phyloP scores from a whole-genome alignment of 1,140 invertebrate genomes.

The Brachionus rotundiformis region DNA sequence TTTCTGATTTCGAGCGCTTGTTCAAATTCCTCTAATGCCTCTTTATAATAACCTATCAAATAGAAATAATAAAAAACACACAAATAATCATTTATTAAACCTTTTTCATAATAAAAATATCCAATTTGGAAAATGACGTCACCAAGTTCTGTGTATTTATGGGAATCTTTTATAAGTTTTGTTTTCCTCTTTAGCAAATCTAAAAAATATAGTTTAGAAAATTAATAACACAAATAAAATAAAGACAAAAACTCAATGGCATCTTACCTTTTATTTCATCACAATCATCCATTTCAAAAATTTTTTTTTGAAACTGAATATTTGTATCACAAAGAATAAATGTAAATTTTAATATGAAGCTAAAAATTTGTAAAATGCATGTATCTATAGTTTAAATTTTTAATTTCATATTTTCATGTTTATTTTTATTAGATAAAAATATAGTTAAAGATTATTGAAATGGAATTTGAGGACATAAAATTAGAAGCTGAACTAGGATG shows the following conservation, averaged over 20 bases:
- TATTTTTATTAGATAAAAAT: not conserved
- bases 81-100: too few relatives aligned
- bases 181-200: conserved; percentile 45
- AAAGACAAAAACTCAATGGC: not conserved
- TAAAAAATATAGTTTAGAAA: not conserved
- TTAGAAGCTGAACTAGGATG: conserved; percentile 46
- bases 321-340: not conserved
- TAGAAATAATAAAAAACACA: too few relatives aligned
- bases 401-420: not conserved
- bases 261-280: conserved; percentile 33
- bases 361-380: not conserved
- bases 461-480: not conserved
- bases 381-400: not conserved
- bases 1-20: not conserved
- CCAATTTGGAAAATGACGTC: conserved; percentile 44
- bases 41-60: conserved; percentile 41
- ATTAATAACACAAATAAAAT: too few relatives aligned
- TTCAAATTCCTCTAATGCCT: conserved; percentile 47
- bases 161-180: conserved; percentile 37
- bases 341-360: not conserved
- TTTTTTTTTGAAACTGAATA: conserved; percentile 1
- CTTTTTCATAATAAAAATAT: conserved; percentile 42
- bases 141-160: not conserved
- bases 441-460: not conserved
- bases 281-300: not conserved